Base-by-base conservation (phyloP, 2,888 invertebrate genomes). In the Ichneumon xanthorius region DNA sequence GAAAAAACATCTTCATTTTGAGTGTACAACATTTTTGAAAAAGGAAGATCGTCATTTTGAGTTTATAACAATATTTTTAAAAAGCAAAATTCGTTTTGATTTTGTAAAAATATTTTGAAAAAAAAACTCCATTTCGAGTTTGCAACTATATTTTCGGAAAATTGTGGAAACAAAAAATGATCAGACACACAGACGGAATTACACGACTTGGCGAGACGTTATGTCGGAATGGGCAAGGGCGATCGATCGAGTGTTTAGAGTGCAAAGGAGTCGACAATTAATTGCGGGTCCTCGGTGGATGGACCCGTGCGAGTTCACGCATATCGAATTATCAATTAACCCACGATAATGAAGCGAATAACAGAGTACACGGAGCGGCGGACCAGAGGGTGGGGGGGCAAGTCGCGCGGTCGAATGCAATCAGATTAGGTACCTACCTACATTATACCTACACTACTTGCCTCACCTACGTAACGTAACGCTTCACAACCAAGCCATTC, bases 301-400 rank as follows among this genome's bases (percentile, higher is more conserved):
- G 53, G 65, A 16, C 40, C 26, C 6, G 65, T n/a, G 53, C 53
- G 16, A 50, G 6, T 50, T 11, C 63, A 58, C 82, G 81, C 79
- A 84, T 82, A 86, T 87, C 89, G 76, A 86, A 88, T 89, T 88
- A 89, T 88, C 87, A 89, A 90, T 90, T 89, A 89, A 87, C 82
- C 76, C 68, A 67, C 85, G 87, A 90, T 90, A 90, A 90, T 90
- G 88, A 90, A 89, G 88, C 86, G 80, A 86, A 78, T 87, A 85
- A 81, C 88, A 86, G 86, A 86, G 82, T 76, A 55, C 67, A 53
- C 53, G 48, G 61, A 65, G 40, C 80, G 26, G 65, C 14, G 26
- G 26, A 61, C 14, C 14, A 16, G 26, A 19, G 6, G 22, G 37
- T 14, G 50, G 37, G 50, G 37, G 16, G 53, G 50, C 19, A 53